A percentile compares a stretch with the other conserved stretches of the same genome.
Evolutionary conservation across 1,140 invertebrate genomes (phyloP).

Genomic region (Sitobion miscanthi): DNA sequence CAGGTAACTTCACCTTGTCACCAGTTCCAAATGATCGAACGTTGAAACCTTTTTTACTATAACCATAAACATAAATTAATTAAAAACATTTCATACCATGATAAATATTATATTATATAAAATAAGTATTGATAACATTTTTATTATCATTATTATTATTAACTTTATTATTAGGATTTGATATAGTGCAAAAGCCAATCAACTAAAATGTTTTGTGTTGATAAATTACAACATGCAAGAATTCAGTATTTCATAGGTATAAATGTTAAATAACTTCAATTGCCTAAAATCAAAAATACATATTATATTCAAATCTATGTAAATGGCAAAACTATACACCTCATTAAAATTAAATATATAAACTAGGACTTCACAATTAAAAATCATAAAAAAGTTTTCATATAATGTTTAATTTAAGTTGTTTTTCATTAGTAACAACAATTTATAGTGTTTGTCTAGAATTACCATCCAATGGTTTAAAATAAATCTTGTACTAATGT

Average conservation of each 20-base stretch:
- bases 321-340: no score
- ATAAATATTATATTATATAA: background rate
- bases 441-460: background rate
- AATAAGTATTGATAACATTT: background rate
- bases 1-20: conserved; percentile 96
- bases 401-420: no score
- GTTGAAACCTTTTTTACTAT: conserved; percentile 93
- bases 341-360: background rate
- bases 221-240: no score
- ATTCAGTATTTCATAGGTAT: no score
- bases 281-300: background rate
- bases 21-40: conserved; percentile 98
- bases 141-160: no score
- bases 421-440: background rate
- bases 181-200: background rate
- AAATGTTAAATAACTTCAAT: background rate
- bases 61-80: conserved; percentile 59
- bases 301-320: background rate
- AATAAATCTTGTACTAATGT: background rate
- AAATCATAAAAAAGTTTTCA: background rate
- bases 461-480: background rate
- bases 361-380: background rate
- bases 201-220: background rate
- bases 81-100: background rate
- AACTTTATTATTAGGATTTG: no score